Evolutionary conservation across 1,140 invertebrate species (phyloP), one percentile per base, ranked within the genome.

Genomic region (Anagrus nilaparvatae): DNA sequence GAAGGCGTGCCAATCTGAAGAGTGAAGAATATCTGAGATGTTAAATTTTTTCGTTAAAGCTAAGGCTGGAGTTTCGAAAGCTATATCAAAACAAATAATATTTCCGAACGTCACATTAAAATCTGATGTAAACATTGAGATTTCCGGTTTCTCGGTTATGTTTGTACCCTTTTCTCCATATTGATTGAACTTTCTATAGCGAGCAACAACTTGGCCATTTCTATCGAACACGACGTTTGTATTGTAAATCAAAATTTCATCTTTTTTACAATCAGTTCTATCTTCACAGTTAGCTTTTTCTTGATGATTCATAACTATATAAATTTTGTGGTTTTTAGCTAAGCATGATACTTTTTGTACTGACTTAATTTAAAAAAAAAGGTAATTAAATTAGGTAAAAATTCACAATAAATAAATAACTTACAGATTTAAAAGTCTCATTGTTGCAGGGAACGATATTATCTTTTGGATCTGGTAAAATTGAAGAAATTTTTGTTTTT

Each of bases 51-150:
- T 48, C 0, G 80, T 67, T 3, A 84, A 53, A 18, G 65, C 52
- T 6, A 73, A 51, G 0, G 73, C 63, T 0, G 86, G 85, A 4
- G 70, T 55, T 29, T 73, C 51, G 53, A 79, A 81, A 2, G 87
- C 47, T 17, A 89, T 69, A 56, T 91, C 86, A 49, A 84, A 84
- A 46, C 82, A 83, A 41, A 75, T 80, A 16, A 87, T 69, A 2
- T 78, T 61, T 2, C 84, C 87, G 56, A 93, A 92, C n/a, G 69
- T 78, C 0, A 87, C 82, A 6, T 79, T 79, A 53, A 91, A 92
- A 59, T 87, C 84, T 0, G 87, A 89, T 7, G 66, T 61, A 46
- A 91, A 89, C 4, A 60, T 72, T 0, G 67, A 60, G n/a, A n/a
- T n/a, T n/a, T n/a, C n/a, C 10, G 71, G 58, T 47, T 57, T 47